Conservation (phyloP, 2,888 invertebrate species). For the Platycheirus rosarum region DNA sequence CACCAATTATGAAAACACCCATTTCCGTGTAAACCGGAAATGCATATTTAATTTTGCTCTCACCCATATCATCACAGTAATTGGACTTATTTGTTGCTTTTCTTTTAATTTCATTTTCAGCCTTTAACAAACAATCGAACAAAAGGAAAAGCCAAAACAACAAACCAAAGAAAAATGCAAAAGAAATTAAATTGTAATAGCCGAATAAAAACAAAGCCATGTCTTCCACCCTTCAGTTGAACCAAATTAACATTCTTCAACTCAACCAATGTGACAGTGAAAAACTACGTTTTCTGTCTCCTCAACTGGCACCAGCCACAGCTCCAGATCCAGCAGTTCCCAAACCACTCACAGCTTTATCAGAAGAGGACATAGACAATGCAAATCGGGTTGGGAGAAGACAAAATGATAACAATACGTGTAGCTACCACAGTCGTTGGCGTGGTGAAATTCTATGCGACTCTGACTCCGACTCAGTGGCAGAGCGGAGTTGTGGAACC, state of each 20-base stretch:
- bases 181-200: slow-evolving; percentile 48
- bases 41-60: slow-evolving; percentile 10
- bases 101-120: slow-evolving; percentile 35
- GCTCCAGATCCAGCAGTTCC: slow-evolving; percentile 9
- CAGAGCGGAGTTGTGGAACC: slow-evolving; percentile 55
- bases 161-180: slow-evolving; percentile 8
- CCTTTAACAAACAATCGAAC: slow-evolving; percentile 18
- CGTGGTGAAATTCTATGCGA: slow-evolving; percentile 64
- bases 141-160: slow-evolving; percentile 18
- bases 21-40: slow-evolving; percentile 51
- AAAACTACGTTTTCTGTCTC: slow-evolving; percentile 56
- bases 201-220: slow-evolving; percentile 52
- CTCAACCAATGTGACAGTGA: slow-evolving; percentile 58
- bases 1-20: background rate
- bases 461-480: too few species aligned
- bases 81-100: slow-evolving; percentile 25
- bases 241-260: slow-evolving; percentile 63
- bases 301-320: background rate
- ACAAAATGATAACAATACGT: slow-evolving; percentile 64
- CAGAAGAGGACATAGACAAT: slow-evolving; percentile 66
- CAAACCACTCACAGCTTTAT: slow-evolving; percentile 30
- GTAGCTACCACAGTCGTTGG: slow-evolving; percentile 46
- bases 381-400: slow-evolving; percentile 55
- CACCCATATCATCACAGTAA: slow-evolving; percentile 25
- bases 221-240: slow-evolving; percentile 64